phyloP scores from a whole-genome alignment of 2,888 invertebrate genomes.

The Tholera decimalis region DNA sequence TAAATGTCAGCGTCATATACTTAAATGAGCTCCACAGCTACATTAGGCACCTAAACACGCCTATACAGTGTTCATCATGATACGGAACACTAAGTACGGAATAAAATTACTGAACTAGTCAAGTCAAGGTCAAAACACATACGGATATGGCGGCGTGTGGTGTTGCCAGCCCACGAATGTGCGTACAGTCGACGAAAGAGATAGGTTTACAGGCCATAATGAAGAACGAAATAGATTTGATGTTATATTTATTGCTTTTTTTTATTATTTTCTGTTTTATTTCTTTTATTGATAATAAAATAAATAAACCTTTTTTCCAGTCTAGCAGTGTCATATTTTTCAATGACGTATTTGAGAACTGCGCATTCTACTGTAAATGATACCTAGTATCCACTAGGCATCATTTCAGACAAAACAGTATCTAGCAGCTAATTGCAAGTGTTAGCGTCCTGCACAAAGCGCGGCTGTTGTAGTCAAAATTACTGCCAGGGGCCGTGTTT shows the following conservation, averaged over 20 bases:
- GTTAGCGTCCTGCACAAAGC: not conserved
- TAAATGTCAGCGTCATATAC: slow-evolving; percentile 55
- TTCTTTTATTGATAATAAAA: too few relatives aligned
- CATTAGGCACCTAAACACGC: slow-evolving; percentile 72
- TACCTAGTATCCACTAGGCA: too few relatives aligned
- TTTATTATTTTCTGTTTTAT: too few relatives aligned
- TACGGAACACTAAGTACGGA: slow-evolving; percentile 86
- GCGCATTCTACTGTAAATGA: too few relatives aligned
- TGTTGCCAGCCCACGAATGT: slow-evolving; percentile 78
- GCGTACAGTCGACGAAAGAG: slow-evolving; percentile 12
- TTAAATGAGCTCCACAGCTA: slow-evolving; percentile 57
- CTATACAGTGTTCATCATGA: slow-evolving; percentile 79
- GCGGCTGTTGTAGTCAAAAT: not conserved
- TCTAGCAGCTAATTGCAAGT: too few relatives aligned
- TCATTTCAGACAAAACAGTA: too few relatives aligned
- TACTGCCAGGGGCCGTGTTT: not conserved
- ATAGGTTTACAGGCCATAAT: not conserved
- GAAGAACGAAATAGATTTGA: not conserved
- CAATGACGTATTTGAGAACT: not conserved
- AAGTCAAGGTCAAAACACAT: slow-evolving; percentile 82
- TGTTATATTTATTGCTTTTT: not conserved
- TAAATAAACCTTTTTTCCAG: too few relatives aligned
- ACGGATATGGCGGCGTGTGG: slow-evolving; percentile 83
- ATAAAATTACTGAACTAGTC: slow-evolving; percentile 83
- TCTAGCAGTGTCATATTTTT: not conserved